These are phyloP conservation scores for Stylophora pistillata DNA, from an alignment of 64 coral and sea anemone genomes.

Conservation along the genomic window DNA sequence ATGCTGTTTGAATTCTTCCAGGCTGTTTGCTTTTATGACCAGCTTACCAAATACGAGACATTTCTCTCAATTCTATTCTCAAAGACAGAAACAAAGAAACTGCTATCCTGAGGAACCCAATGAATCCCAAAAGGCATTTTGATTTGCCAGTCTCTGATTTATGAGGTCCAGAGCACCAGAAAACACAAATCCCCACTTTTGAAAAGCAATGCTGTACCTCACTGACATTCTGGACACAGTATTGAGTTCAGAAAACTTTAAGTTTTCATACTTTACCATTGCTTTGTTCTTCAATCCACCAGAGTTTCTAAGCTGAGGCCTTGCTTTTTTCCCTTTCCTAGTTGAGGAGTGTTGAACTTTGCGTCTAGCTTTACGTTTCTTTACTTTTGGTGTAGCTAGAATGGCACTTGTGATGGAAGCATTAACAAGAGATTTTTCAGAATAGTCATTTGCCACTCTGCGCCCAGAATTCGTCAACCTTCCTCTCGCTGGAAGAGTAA, in stretches of 20 bases:
- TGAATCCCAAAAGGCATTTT: slow-evolving; percentile 65
- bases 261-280: slow-evolving; percentile 8
- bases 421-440: slow-evolving; percentile 14
- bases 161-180: slow-evolving; percentile 55
- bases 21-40: too few relatives aligned
- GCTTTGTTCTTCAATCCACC: not conserved
- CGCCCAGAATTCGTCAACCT: slow-evolving; percentile 4
- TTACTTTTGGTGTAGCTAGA: not conserved
- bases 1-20: too few relatives aligned
- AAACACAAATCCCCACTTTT: slow-evolving; percentile 42
- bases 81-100: not conserved
- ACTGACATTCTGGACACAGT: slow-evolving; percentile 22
- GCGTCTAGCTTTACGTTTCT: not conserved
- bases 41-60: not conserved
- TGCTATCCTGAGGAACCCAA: not conserved
- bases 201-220: slow-evolving; percentile 56
- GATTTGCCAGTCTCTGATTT: slow-evolving; percentile 59
- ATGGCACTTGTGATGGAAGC: not conserved
- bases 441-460: slow-evolving; percentile 1
- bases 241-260: slow-evolving; percentile 26
- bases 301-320: not conserved
- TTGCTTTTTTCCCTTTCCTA: not conserved
- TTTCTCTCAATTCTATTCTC: not conserved
- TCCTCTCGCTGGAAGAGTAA: not conserved
- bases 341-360: not conserved